phyloP scores from a whole-genome alignment of 1,140 invertebrate genomes.

The Bombus balteatus region DNA sequence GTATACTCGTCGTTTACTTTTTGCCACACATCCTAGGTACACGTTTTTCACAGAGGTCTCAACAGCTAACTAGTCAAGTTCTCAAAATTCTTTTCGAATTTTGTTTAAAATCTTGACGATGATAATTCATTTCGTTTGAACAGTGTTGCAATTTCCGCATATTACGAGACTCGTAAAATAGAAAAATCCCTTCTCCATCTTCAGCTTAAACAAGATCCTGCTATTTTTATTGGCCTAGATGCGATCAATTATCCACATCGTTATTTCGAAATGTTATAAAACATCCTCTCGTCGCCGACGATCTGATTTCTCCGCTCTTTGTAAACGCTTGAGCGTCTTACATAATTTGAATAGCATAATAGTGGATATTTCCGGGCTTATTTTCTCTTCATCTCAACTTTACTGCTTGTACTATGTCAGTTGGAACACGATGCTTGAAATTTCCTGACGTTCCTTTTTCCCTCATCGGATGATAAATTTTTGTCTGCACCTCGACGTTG shows the following conservation, averaged over 20 bases:
- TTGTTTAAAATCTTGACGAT: not conserved
- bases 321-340: not conserved
- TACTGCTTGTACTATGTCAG: not conserved
- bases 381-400: not conserved
- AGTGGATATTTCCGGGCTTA: not conserved
- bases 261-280: not conserved
- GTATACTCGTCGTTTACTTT: too few species aligned
- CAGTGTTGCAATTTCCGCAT: too few species aligned
- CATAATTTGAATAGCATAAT: not conserved
- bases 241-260: too few species aligned
- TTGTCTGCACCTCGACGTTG: not conserved
- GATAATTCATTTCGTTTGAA: not conserved
- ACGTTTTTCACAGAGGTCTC: too few species aligned
- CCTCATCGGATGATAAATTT: not conserved
- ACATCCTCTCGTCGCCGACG: too few species aligned
- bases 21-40: too few species aligned
- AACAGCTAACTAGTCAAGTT: too few species aligned
- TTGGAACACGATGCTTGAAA: constrained; percentile 4
- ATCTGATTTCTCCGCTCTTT: not conserved
- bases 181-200: too few species aligned
- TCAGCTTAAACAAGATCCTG: too few species aligned
- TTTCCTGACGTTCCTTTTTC: not conserved
- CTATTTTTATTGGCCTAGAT: too few species aligned
- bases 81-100: too few species aligned
- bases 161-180: too few species aligned